These are phyloP conservation scores for Adelosebastes latens DNA, from an alignment of 2,797 vertebrate genomes.

Conservation along the genomic window DNA sequence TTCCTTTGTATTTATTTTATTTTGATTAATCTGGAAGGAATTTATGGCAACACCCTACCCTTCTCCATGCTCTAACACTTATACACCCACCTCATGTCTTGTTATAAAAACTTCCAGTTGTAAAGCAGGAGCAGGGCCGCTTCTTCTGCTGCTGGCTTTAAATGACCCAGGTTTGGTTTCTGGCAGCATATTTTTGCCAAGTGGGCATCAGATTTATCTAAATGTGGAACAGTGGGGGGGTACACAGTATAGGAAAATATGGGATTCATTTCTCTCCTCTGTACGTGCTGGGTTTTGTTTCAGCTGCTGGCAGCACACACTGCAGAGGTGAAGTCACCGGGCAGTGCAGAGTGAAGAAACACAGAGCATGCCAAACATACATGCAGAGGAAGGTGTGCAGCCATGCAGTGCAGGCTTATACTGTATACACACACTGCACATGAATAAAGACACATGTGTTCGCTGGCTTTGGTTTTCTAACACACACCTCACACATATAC, in stretches of 20 bases:
- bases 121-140: constrained; percentile 6
- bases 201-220: constrained; percentile 57
- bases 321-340: constrained; percentile 62
- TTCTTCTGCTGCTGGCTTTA: constrained; percentile 50
- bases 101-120: constrained; percentile 24
- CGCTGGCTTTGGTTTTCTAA: neutral
- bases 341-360: constrained; percentile 36
- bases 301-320: constrained; percentile 55
- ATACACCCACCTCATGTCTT: neutral
- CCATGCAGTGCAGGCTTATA: neutral
- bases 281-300: constrained; percentile 53
- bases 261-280: constrained; percentile 49
- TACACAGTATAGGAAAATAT: constrained; percentile 49
- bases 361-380: constrained; percentile 13
- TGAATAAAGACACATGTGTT: neutral
- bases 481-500: neutral
- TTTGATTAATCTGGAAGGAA: constrained; percentile 35
- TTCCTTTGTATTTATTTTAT: neutral
- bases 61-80: neutral
- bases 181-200: constrained; percentile 54
- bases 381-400: neutral
- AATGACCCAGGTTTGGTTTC: constrained; percentile 53
- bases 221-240: constrained; percentile 43
- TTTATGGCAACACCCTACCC: constrained; percentile 18
- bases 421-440: neutral